These are phyloP conservation scores for Heliconius hermathena DNA, from an alignment of 1,140 invertebrate genomes.

Conservation along the genomic window DNA sequence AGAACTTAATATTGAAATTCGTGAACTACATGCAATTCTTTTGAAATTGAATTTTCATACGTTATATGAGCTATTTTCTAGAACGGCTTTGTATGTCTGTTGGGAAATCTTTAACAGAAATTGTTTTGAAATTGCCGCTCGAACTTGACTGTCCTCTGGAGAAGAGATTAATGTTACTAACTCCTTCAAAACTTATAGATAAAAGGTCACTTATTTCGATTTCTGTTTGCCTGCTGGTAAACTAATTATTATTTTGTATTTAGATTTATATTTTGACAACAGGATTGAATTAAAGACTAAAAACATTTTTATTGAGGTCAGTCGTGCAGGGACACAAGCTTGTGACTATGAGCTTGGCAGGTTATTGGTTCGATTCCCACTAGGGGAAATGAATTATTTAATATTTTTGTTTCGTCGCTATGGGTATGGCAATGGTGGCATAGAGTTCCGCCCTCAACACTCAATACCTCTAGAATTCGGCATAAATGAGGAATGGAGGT, in stretches of 20 bases:
- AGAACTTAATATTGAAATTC: constrained; percentile 24
- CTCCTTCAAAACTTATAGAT: constrained; percentile 34
- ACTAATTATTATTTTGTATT: neutral
- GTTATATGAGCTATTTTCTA: constrained; percentile 46
- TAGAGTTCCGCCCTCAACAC: too few species aligned
- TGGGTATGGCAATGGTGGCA: too few species aligned
- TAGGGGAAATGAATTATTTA: too few species aligned
- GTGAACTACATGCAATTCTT: constrained; percentile 31
- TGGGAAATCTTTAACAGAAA: constrained; percentile 65
- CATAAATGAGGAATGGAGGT: too few species aligned
- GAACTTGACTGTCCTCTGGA: constrained; percentile 51
- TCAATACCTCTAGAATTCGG: too few species aligned
- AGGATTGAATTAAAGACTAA: neutral
- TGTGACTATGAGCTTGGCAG: too few species aligned
- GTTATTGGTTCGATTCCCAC: too few species aligned
- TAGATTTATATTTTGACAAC: neutral
- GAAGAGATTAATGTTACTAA: constrained; percentile 41
- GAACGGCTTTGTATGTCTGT: constrained; percentile 44
- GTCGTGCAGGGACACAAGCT: too few species aligned
- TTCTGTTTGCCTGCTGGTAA: neutral
- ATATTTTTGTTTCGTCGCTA: too few species aligned
- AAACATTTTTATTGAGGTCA: neutral
- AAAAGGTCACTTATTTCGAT: constrained; percentile 1
- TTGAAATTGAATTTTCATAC: constrained; percentile 40
- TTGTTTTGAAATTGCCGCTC: constrained; percentile 65